A percentile compares a stretch with the other conserved stretches of the same genome.
phyloP scores from a whole-genome alignment of 1,140 invertebrate species.

The Bombus ignitus region DNA sequence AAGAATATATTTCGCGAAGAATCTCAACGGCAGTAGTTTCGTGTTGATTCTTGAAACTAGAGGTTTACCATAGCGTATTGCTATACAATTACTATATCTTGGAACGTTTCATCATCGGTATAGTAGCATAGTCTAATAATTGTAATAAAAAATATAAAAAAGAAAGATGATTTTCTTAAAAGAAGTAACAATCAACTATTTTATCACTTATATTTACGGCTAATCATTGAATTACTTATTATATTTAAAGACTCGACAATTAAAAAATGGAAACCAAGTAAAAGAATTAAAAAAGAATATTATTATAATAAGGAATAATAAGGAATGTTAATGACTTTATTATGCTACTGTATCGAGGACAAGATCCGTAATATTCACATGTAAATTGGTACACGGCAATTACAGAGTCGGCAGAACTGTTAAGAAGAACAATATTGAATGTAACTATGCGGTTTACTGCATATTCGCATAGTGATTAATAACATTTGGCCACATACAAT shows the following conservation, averaged over 20 bases:
- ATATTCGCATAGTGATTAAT: neutral
- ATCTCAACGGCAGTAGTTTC: constrained; percentile 45
- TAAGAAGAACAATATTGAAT: constrained; percentile 1
- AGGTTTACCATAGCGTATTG: constrained; percentile 10
- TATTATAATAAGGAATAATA: neutral
- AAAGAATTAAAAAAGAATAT: neutral
- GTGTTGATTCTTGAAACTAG: constrained; percentile 20
- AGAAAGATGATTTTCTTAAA: neutral
- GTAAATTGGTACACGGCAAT: constrained; percentile 23
- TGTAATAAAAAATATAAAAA: neutral
- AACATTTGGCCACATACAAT: constrained; percentile 32
- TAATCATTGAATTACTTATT: neutral
- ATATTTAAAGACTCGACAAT: neutral
- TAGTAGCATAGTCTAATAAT: neutral
- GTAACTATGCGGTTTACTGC: neutral
- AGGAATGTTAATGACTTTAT: neutral
- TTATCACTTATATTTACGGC: neutral
- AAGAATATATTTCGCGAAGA: constrained; percentile 33
- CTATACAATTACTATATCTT: constrained; percentile 4
- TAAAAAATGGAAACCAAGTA: neutral
- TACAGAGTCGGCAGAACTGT: neutral
- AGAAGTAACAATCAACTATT: neutral
- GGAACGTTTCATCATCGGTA: neutral
- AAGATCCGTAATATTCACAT: neutral
- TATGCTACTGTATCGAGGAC: constrained; percentile 14